Evolutionary conservation across 2,797 vertebrate species (phyloP), one percentile per base, ranked within the genome.

Genomic region (Poecilia picta): DNA sequence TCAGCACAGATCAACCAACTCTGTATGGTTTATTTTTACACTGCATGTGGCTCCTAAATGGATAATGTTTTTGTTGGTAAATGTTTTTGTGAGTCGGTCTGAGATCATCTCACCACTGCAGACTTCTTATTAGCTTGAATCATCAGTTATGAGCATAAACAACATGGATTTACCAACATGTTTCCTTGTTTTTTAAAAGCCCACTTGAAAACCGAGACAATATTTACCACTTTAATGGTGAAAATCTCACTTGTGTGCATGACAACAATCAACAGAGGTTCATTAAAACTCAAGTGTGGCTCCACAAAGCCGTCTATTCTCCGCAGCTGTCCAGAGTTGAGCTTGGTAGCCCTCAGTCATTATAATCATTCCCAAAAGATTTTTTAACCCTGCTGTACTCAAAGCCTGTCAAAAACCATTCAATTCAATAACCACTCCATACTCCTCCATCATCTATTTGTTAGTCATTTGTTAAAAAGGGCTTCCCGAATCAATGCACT

Each of bases 331-430:
- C 39, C 39, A 41, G 39, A 43, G 66, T 70, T 43, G 66, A 70
- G 41, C 39, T 45, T 41, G 10, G 66, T 43, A 70, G 66, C 66
- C 23, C 64, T 68, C 36, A 41, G 20, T 68, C 36, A 68, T 39
- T 39, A 41, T 68, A 68, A 68, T 68, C 33, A 68, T 68, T 68
- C 64, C 64, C 64, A 68, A 70, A 55, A 31, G 47, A 41, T 76
- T 39, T 73, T 64, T 36, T 41, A 51, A 76, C 39, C 39, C 41
- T 43, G 10, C 23, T 41, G 10, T 15, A n/a, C 66, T 70, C 43
- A 43, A 70, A 70, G 66, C 39, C 66, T 70, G 39, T 45, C 41
- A 43, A 45, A 43, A 70, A 7, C 66, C 66, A 43, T 70, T 70
- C 23, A n/a, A 43, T 70, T 70, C 39, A 70, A 70, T 25, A n/a